Conservation (phyloP, 30 jellyfish, hydroid and myxozoan genomes). For the Cassiopea andromeda region DNA sequence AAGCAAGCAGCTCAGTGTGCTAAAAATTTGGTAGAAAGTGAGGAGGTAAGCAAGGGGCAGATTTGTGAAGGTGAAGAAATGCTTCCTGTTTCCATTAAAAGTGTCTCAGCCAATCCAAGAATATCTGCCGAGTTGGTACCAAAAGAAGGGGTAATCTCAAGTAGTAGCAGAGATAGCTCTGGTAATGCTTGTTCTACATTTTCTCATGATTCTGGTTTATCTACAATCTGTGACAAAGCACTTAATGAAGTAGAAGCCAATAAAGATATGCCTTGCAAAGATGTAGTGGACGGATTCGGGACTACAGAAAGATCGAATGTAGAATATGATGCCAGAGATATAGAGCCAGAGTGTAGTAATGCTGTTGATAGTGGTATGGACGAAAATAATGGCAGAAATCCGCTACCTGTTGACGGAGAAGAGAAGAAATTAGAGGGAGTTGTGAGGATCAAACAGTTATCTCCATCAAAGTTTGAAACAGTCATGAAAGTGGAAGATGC, state of each 20-base stretch:
- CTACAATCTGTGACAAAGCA: not conserved
- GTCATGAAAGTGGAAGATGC: no score
- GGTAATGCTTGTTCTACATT: no score
- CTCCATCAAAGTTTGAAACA: not conserved
- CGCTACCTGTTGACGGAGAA: not conserved
- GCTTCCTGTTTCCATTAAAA: no score
- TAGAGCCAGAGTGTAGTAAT: not conserved
- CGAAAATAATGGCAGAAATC: not conserved
- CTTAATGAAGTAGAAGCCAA: not conserved
- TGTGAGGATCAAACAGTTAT: not conserved
- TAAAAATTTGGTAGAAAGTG: no score
- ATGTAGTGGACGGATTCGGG: not conserved
- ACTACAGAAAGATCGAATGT: not conserved
- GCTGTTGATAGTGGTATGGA: not conserved
- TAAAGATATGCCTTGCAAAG: not conserved
- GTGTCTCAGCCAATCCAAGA: no score
- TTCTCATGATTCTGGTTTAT: not conserved
- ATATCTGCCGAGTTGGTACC: no score
- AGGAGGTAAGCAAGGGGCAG: no score
- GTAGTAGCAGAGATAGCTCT: no score
- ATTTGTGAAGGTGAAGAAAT: no score
- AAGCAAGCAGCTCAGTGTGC: no score
- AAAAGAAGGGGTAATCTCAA: no score
- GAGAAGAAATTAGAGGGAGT: not conserved
- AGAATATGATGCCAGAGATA: not conserved